Conservation (phyloP, 2,888 invertebrate species). For the Acanthoscelides obtectus region DNA sequence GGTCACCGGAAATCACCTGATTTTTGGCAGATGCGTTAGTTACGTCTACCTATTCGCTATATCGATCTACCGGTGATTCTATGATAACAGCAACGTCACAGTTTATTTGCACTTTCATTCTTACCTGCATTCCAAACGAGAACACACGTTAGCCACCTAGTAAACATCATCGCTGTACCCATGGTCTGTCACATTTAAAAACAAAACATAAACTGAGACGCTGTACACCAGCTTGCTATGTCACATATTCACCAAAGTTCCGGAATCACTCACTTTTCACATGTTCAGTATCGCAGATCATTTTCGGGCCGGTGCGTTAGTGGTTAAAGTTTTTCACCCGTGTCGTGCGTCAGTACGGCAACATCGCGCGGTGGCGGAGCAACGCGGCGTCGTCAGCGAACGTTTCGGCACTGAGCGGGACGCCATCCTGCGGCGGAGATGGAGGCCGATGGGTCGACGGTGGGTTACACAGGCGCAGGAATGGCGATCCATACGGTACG, state of each 20-base stretch:
- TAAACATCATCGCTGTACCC: not conserved
- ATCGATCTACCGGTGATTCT: no score
- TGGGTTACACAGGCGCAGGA: not conserved
- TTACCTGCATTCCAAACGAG: not conserved
- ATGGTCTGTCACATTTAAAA: not conserved
- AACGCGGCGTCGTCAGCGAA: not conserved
- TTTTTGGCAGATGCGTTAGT: no score
- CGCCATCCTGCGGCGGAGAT: not conserved
- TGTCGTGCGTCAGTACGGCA: not conserved
- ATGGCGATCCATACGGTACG: not conserved
- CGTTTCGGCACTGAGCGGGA: not conserved
- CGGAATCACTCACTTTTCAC: not conserved
- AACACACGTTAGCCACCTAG: not conserved
- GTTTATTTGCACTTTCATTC: not conserved
- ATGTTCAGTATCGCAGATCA: not conserved
- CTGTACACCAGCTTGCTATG: not conserved
- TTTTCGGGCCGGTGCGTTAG: not conserved
- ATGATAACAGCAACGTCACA: no score
- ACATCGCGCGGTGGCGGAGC: not conserved
- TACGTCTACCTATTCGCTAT: no score
- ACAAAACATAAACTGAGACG: not conserved
- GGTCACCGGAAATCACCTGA: not conserved
- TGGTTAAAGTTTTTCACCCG: not conserved
- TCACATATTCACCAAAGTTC: not conserved
- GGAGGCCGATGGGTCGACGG: not conserved